Evolutionary conservation across 1,140 invertebrate genomes (phyloP).

Genomic region (Steinernema feltiae): DNA sequence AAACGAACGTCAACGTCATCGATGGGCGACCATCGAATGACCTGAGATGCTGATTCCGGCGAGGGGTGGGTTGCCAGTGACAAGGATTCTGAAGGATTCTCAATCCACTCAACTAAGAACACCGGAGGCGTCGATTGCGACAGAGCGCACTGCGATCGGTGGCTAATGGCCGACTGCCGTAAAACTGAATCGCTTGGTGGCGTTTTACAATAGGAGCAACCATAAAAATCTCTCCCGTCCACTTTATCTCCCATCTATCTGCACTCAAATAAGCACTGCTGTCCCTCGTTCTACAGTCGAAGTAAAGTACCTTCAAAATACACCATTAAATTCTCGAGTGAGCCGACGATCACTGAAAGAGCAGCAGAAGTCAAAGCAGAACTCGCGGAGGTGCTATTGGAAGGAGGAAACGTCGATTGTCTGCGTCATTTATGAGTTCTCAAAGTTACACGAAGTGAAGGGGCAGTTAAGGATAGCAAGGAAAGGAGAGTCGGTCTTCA

Average conservation of each 20-base stretch:
- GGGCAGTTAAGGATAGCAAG: background rate
- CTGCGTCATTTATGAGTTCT: background rate
- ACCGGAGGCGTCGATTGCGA: background rate
- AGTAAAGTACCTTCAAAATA: background rate
- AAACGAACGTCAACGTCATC: background rate
- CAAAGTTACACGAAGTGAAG: background rate
- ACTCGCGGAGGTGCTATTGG: background rate
- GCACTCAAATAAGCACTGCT: background rate
- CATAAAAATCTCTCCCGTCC: constrained; percentile 1
- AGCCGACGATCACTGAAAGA: no score
- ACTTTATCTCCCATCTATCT: constrained; percentile 14
- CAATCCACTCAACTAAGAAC: background rate
- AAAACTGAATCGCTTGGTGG: constrained; percentile 9
- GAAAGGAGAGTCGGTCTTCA: no score
- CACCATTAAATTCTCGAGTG: no score
- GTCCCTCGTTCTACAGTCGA: background rate
- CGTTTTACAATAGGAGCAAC: constrained; percentile 9
- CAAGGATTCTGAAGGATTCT: background rate
- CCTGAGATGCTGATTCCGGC: background rate
- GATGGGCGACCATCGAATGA: background rate
- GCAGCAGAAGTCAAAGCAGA: background rate
- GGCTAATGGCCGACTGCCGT: constrained; percentile 13
- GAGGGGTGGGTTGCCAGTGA: background rate
- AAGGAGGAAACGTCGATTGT: background rate
- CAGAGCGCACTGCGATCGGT: background rate